phyloP scores from a whole-genome alignment of 30 jellyfish, hydroid and myxozoan species.

The Pelagia noctiluca region DNA sequence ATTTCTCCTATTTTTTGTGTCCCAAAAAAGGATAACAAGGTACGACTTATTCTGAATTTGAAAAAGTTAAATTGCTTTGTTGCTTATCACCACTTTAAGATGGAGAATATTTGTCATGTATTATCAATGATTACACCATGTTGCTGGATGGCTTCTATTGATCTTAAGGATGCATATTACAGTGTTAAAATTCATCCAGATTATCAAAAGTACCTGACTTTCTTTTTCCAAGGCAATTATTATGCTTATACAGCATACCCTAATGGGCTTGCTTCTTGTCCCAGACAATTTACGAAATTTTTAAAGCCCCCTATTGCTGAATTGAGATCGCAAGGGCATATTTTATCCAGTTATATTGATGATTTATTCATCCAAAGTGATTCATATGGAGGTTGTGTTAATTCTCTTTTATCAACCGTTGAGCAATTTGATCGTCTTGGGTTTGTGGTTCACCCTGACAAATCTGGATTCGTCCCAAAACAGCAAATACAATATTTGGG shows the following conservation, averaged over 20 bases:
- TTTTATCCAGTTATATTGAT: slow-evolving; percentile 44
- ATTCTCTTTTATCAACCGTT: slow-evolving; percentile 13
- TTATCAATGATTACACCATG: slow-evolving; percentile 27
- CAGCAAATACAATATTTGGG: slow-evolving; percentile 45
- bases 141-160: slow-evolving; percentile 69
- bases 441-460: slow-evolving; percentile 51
- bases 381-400: slow-evolving; percentile 9
- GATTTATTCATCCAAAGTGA: slow-evolving; percentile 21
- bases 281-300: slow-evolving; percentile 60
- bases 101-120: slow-evolving; percentile 42
- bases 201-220: slow-evolving; percentile 45
- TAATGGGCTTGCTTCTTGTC: slow-evolving; percentile 56
- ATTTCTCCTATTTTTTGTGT: slow-evolving; percentile 56
- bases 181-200: slow-evolving; percentile 38
- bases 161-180: slow-evolving; percentile 62
- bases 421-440: slow-evolving; percentile 37
- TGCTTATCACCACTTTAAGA: slow-evolving; percentile 58
- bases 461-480: slow-evolving; percentile 47
- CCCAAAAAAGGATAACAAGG: slow-evolving; percentile 45
- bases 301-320: slow-evolving; percentile 40
- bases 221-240: background rate
- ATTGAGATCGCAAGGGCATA: slow-evolving; percentile 26
- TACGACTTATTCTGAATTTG: slow-evolving; percentile 40
- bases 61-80: slow-evolving; percentile 23
- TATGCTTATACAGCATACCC: slow-evolving; percentile 37